Conservation (phyloP, 1,140 invertebrate genomes). For the Halictus rubicundus region DNA sequence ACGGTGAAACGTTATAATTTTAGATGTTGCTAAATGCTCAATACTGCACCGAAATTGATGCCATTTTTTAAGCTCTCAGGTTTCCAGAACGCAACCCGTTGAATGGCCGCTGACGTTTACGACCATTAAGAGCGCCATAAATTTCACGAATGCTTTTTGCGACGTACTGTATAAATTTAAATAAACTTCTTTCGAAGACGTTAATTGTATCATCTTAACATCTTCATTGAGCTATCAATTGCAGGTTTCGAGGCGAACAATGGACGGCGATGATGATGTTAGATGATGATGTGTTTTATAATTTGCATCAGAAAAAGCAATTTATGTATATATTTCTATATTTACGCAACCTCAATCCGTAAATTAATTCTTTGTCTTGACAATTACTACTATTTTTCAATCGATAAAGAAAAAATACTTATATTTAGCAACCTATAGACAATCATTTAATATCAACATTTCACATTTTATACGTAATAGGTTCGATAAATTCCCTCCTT, state of each 20-base stretch:
- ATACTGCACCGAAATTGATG: constrained; percentile 21
- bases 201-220: constrained; percentile 24
- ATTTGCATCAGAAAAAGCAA: neutral
- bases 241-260: neutral
- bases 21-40: neutral
- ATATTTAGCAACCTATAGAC: too few relatives aligned
- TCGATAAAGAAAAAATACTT: too few relatives aligned
- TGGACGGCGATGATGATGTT: neutral
- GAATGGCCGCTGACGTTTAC: constrained; percentile 46
- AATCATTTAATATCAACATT: too few relatives aligned
- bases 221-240: constrained; percentile 10
- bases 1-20: neutral
- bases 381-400: too few relatives aligned
- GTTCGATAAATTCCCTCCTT: too few relatives aligned
- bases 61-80: constrained; percentile 25
- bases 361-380: too few relatives aligned
- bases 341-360: too few relatives aligned
- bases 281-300: neutral
- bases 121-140: constrained; percentile 46
- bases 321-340: too few relatives aligned
- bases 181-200: constrained; percentile 32
- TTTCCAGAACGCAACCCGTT: constrained; percentile 29
- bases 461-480: too few relatives aligned
- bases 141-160: constrained; percentile 42
- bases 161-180: constrained; percentile 41